Evolutionary conservation across 1,140 invertebrate genomes (phyloP), one percentile per base, ranked within the genome.

Genomic region (Microplitis mediator): DNA sequence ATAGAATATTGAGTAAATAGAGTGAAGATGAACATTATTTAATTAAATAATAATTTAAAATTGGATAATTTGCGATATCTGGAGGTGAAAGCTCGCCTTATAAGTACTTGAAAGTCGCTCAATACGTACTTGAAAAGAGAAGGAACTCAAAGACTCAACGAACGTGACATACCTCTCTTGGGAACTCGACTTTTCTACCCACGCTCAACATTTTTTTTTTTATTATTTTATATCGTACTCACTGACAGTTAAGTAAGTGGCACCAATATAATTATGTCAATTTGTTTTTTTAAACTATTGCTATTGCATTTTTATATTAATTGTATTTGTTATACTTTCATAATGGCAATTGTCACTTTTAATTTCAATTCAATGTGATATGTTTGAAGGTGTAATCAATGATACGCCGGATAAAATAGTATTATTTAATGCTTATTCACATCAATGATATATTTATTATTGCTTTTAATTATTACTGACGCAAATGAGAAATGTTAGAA

Each of bases 391-490:
- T 6, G 39, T 6, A 11, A 45, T 45, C 5, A 11, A 9, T 45
- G 36, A 9, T 39, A 61, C 6, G 31, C 4, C 34, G 60, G 14
- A 16, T 4, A 61, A 11, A 35, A 13, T 35, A 35, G 16, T 32
- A 13, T 13, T 32, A 35, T 61, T 11, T n/a, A 69, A 61, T 69
- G 58, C 58, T 56, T 61, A 69, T 56, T 60, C 68, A 56, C 68
- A 61, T 69, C 68, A 58, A 8, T 69, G 23, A 45, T 23, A 35
- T n/a, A 8, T 60, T 58, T 60, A 60, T 62, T 58, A 69, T 45
- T 9, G 39, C 60, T 32, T 62, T 74, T 76, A 72, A 76, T 76
- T 63, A 67, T 16, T 67, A 69, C 50, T 71, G 75, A 76, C 75
- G 60, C 74, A 74, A 76, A 45, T 74, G 73, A 74, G 73, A 74